Conservation (phyloP, 35 echinoderm and acorn worm genomes). For the Apostichopus parvimensis region DNA sequence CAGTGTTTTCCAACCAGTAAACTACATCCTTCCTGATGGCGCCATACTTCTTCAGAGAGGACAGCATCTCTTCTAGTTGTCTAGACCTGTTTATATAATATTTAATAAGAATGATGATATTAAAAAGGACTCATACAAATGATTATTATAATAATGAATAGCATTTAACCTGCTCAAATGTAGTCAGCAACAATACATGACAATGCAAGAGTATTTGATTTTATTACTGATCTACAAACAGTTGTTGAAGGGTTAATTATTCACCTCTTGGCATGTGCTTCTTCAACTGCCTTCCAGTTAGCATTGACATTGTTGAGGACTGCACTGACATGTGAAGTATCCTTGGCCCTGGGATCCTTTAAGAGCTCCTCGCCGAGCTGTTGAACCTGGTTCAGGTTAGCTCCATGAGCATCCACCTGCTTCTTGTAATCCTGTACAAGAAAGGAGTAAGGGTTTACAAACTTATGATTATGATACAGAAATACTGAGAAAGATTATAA, state of each 20-base stretch:
- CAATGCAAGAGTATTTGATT: too few relatives aligned
- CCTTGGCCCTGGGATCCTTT: constrained; percentile 92
- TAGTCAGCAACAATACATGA: too few relatives aligned
- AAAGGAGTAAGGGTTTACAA: too few relatives aligned
- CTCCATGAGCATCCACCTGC: constrained; percentile 66
- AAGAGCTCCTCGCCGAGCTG: constrained; percentile 85
- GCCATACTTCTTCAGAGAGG: constrained; percentile 61
- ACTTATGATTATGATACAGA: too few relatives aligned
- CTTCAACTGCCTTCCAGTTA: constrained; percentile 95
- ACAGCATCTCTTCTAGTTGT: constrained; percentile 71
- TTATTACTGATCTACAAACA: too few relatives aligned
- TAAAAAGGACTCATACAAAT: too few relatives aligned
- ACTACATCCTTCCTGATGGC: constrained; percentile 75
- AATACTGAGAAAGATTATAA: too few relatives aligned
- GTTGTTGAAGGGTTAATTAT: too few relatives aligned
- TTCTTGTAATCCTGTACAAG: constrained; percentile 55
- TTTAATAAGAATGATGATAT: too few relatives aligned
- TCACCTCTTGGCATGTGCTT: constrained; percentile 85
- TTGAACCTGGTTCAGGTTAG: constrained; percentile 72
- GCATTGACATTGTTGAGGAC: constrained; percentile 83
- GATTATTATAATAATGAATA: too few relatives aligned
- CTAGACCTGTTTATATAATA: constrained; percentile 45
- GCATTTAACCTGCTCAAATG: too few relatives aligned
- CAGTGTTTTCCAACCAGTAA: constrained; percentile 89
- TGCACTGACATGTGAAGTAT: constrained; percentile 79